Evolutionary conservation across 2,888 invertebrate genomes (phyloP).

Genomic region (Neoitamus cyanurus): DNA sequence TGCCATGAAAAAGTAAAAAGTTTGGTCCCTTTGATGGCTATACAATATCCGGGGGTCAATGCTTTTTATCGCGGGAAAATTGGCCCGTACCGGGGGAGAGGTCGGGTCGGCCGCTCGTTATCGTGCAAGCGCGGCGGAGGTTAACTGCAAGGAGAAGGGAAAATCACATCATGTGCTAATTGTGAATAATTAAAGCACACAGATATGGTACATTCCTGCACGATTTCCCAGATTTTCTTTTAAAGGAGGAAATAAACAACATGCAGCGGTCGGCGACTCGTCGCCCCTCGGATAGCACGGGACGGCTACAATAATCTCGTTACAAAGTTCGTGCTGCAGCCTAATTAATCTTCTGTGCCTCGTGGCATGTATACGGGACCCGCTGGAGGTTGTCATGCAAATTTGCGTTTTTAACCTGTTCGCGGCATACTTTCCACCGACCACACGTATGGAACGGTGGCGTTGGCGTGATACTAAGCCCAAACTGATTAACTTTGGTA

Average conservation of each 20-base stretch:
- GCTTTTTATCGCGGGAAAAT: slow-evolving; percentile 14
- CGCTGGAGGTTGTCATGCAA: slow-evolving; percentile 38
- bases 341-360: slow-evolving; percentile 23
- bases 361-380: background rate
- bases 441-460: background rate
- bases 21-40: slow-evolving; percentile 18
- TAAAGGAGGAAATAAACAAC: slow-evolving; percentile 21
- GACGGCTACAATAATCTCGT: slow-evolving; percentile 21
- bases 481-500: slow-evolving; percentile 34
- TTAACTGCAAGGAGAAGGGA: background rate
- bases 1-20: slow-evolving; percentile 19
- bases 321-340: slow-evolving; percentile 40
- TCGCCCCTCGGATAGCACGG: background rate
- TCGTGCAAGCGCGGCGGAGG: slow-evolving; percentile 8
- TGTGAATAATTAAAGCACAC: slow-evolving; percentile 24
- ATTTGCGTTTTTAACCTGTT: slow-evolving; percentile 44
- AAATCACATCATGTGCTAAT: slow-evolving; percentile 14
- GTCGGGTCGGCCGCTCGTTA: background rate
- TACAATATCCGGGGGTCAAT: slow-evolving; percentile 35
- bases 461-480: slow-evolving; percentile 21
- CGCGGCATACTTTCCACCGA: slow-evolving; percentile 16
- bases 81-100: background rate
- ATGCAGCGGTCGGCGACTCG: background rate
- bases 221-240: slow-evolving; percentile 27
- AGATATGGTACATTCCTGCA: slow-evolving; percentile 42